phyloP scores from a whole-genome alignment of 2,113 vertebrate genomes.

The Nothoprocta perdicaria region DNA sequence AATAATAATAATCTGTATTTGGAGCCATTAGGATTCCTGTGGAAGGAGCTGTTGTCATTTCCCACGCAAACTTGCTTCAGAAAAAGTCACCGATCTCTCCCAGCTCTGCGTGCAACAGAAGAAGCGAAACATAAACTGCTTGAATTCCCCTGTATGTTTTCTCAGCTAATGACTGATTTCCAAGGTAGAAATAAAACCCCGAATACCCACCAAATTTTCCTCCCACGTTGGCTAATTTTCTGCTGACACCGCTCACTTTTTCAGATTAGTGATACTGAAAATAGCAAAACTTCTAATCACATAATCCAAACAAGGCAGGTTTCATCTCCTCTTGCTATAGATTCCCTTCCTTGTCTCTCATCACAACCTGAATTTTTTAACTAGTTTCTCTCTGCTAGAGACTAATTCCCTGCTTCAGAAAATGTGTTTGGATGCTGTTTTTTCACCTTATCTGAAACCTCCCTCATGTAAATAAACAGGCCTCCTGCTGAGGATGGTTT shows the following conservation, averaged over 20 bases:
- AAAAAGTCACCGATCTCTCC: not conserved
- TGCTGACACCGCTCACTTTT: constrained; percentile 9
- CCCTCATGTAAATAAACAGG: not conserved
- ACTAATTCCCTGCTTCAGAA: not conserved
- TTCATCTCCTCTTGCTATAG: not conserved
- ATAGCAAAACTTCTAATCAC: constrained; percentile 45
- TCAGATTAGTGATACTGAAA: constrained; percentile 37
- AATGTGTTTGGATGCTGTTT: not conserved
- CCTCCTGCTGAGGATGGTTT: not conserved
- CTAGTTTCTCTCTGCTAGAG: not conserved
- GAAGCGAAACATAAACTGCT: not conserved
- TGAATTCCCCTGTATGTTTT: not conserved
- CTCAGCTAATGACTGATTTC: not conserved
- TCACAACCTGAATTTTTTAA: constrained; percentile 7
- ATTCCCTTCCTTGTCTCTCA: constrained; percentile 5
- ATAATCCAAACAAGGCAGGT: constrained; percentile 40
- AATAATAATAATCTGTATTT: not conserved
- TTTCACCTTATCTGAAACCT: not conserved
- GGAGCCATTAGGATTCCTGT: not conserved
- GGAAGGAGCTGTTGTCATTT: not conserved
- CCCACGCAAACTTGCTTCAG: not conserved
- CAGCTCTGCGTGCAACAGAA: not conserved
- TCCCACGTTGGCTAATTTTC: constrained; percentile 2
- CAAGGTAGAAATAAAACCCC: constrained; percentile 12
- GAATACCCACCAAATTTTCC: constrained; percentile 16